Base-by-base conservation (phyloP, 2,113 vertebrate species). In the Empidonax alnorum region DNA sequence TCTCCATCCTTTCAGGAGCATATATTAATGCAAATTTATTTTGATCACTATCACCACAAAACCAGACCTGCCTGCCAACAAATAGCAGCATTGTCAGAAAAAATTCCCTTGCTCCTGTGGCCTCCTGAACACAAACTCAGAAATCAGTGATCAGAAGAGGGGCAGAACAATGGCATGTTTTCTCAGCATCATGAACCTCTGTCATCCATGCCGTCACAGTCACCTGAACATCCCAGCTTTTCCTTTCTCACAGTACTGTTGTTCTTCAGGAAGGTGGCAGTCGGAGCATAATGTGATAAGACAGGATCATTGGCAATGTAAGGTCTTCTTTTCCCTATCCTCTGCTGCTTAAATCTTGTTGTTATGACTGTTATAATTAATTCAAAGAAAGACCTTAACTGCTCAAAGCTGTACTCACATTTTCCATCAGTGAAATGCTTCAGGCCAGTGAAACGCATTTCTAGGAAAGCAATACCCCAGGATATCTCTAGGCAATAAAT, bases 401-500 rank as follows among this genome's bases (percentile, higher is more conserved):
- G 23, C 66, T 94, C 18, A 69, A 86, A 88, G 63, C n/a, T 66
- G 49, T 65, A 49, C 52, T 91, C 90, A 66, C 66, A 10, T 93
- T 94, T 95, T 95, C 66, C 35, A 41, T 44, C 79, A 53, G 62
- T 42, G 59, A 89, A 93, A 39, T 66, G 73, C 81, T 77, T 68
- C 27, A 75, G 87, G 52, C 78, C 84, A 95, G 75, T 55, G 84
- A 85, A 96, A 97, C 63, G 58, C 56, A 76, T 96, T 94, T 97
- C 90, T 94, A 94, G 91, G 84, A 93, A 97, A 95, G 82, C 5
- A 89, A 96, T 96, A 96, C 42, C 75, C 58, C 0, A 0, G 52
- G 80, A 88, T 94, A 92, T 82, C 89, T 95, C 90, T 65, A 86
- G 58, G 95, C 93, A 93, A 96, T 98, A 97, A 97, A 97, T 97